Evolutionary conservation across 2,113 vertebrate genomes (phyloP).

Genomic region (Donacobius atricapilla): DNA sequence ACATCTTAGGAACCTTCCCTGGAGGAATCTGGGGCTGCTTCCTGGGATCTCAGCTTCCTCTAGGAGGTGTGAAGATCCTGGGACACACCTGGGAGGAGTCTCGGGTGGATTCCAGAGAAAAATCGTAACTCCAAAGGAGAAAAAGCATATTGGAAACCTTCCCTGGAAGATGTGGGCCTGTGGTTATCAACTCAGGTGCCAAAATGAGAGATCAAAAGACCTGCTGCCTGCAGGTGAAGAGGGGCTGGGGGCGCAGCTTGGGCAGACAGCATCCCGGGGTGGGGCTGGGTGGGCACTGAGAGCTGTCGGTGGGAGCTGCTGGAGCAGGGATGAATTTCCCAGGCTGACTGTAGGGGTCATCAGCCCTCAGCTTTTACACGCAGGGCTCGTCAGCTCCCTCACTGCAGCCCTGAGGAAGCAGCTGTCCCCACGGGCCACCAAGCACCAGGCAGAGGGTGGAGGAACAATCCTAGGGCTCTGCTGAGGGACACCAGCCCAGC

Average conservation of each 20-base stretch:
- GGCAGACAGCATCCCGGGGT: accelerated
- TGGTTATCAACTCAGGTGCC: background rate
- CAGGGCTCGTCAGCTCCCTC: background rate
- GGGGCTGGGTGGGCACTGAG: accelerated
- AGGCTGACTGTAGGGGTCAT: constrained; percentile 53
- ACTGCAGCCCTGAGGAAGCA: background rate
- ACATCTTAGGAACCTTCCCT: background rate
- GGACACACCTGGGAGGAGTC: background rate
- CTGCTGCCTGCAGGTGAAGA: background rate
- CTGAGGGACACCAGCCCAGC: background rate
- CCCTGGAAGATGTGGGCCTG: background rate
- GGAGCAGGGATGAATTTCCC: background rate
- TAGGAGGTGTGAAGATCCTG: background rate
- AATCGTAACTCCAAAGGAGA: background rate
- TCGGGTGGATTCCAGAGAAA: background rate
- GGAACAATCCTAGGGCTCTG: background rate
- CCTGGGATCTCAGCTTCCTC: background rate
- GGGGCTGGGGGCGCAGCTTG: accelerated
- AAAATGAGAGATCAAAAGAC: background rate
- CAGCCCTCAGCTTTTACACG: constrained; percentile 29
- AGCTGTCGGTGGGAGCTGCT: background rate
- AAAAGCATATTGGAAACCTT: background rate
- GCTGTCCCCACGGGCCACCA: background rate
- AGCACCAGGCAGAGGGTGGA: background rate
- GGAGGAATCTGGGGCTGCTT: background rate